Evolutionary conservation across 2,797 vertebrate species (phyloP).

Genomic region (Enteromius argenteus): DNA sequence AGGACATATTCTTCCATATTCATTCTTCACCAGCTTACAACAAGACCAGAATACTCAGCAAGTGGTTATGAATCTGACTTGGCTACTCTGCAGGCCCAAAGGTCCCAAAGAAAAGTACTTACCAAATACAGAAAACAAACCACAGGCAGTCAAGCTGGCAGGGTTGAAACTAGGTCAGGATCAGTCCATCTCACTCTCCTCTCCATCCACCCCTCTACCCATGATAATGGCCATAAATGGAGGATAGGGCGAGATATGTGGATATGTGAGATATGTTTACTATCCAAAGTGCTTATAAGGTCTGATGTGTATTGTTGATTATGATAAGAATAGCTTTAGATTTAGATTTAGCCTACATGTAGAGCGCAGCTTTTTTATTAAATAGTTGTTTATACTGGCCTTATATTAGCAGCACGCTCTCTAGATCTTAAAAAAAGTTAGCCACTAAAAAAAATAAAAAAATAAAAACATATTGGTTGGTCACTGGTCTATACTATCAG

Average conservation of each 20-base stretch:
- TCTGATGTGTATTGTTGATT: background rate
- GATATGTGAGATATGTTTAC: background rate
- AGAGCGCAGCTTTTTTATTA: background rate
- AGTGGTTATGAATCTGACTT: background rate
- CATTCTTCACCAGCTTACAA: slow-evolving; percentile 16
- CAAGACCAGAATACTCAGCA: background rate
- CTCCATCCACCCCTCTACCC: slow-evolving; percentile 22
- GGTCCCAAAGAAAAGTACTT: slow-evolving; percentile 1
- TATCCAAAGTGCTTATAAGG: background rate
- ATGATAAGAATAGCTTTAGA: background rate
- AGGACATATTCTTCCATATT: background rate
- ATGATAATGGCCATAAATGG: slow-evolving; percentile 9
- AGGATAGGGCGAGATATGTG: background rate
- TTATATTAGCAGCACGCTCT: background rate
- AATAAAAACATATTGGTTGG: background rate
- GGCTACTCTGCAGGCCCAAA: slow-evolving; percentile 13
- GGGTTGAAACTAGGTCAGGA: slow-evolving; percentile 67
- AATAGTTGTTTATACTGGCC: background rate
- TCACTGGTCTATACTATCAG: background rate
- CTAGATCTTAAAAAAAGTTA: background rate
- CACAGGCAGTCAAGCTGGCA: slow-evolving; percentile 60
- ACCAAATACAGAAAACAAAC: slow-evolving; percentile 65
- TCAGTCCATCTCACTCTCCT: slow-evolving; percentile 29
- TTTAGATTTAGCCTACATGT: background rate
- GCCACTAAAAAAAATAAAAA: background rate